These are phyloP conservation scores for Drosophila kurseongensis DNA, from an alignment of 1,140 invertebrate genomes.

Conservation along the genomic window DNA sequence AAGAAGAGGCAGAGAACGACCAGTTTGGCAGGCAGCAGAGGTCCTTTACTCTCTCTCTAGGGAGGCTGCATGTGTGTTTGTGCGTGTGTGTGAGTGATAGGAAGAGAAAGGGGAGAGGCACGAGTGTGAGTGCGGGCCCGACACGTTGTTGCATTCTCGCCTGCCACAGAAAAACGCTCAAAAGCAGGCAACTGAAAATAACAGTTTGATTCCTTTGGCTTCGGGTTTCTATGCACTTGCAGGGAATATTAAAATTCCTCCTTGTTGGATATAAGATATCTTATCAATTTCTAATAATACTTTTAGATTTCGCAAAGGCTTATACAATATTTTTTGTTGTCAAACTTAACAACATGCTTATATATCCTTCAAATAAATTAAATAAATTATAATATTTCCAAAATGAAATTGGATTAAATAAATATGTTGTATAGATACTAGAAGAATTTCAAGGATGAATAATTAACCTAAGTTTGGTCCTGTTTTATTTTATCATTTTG, in stretches of 20 bases:
- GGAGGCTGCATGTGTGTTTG: slow-evolving; percentile 50
- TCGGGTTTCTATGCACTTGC: slow-evolving; percentile 4
- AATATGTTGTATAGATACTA: no score
- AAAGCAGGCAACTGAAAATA: slow-evolving; percentile 59
- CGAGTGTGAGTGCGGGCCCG: slow-evolving; percentile 61
- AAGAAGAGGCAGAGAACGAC: slow-evolving; percentile 37
- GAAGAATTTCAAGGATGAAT: no score
- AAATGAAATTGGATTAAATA: no score
- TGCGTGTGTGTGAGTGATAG: slow-evolving; percentile 1
- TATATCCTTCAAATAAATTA: no score
- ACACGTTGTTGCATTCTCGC: slow-evolving; percentile 78
- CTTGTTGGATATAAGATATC: not conserved
- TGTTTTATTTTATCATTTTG: no score
- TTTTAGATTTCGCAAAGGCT: not conserved
- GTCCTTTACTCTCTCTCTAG: slow-evolving; percentile 29
- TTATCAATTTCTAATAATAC: not conserved
- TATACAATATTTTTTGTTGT: no score
- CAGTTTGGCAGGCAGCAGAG: slow-evolving; percentile 62
- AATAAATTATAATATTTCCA: no score
- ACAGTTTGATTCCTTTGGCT: slow-evolving; percentile 12
- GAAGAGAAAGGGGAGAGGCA: slow-evolving; percentile 7
- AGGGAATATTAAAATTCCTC: not conserved
- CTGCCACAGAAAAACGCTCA: slow-evolving; percentile 43
- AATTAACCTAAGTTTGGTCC: no score
- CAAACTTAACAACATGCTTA: no score